phyloP scores from a whole-genome alignment of 2,888 invertebrate species.

The Temnothorax ravouxi region DNA sequence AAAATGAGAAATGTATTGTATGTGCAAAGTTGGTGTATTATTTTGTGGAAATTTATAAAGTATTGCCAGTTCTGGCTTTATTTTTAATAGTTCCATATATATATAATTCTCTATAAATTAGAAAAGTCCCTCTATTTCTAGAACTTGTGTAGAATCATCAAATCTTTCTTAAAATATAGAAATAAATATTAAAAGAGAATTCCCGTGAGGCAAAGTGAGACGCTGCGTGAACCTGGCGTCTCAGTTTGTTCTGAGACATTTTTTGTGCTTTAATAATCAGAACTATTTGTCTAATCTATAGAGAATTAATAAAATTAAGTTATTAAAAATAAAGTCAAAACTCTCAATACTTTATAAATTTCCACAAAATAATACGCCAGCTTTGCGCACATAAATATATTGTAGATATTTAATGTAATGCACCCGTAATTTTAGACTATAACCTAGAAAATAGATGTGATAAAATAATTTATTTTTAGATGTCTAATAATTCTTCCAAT shows the following conservation, averaged over 20 bases:
- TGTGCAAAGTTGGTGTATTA: neutral
- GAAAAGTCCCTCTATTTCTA: too few relatives aligned
- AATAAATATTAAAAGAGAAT: neutral
- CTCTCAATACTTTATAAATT: neutral
- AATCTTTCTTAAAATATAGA: too few relatives aligned
- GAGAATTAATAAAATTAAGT: too few relatives aligned
- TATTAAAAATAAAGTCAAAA: neutral
- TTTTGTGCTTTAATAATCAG: neutral
- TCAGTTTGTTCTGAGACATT: neutral
- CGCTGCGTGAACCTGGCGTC: neutral
- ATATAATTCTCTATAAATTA: neutral
- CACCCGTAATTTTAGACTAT: neutral
- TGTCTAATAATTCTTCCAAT: neutral
- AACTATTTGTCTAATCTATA: too few relatives aligned
- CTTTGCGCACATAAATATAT: too few relatives aligned
- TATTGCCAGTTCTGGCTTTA: neutral
- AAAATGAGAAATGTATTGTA: neutral
- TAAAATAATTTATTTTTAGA: constrained; percentile 24
- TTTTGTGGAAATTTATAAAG: neutral
- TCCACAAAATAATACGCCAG: too few relatives aligned
- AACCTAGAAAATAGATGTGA: too few relatives aligned
- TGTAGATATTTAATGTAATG: neutral
- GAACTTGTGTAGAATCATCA: too few relatives aligned
- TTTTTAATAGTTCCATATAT: neutral
- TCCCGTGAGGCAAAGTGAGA: too few relatives aligned